Percentiles rank a stretch among this genome's conserved stretches.
Evolutionary conservation across 2,797 vertebrate genomes (phyloP).

Genomic region (Microchirus variegatus): DNA sequence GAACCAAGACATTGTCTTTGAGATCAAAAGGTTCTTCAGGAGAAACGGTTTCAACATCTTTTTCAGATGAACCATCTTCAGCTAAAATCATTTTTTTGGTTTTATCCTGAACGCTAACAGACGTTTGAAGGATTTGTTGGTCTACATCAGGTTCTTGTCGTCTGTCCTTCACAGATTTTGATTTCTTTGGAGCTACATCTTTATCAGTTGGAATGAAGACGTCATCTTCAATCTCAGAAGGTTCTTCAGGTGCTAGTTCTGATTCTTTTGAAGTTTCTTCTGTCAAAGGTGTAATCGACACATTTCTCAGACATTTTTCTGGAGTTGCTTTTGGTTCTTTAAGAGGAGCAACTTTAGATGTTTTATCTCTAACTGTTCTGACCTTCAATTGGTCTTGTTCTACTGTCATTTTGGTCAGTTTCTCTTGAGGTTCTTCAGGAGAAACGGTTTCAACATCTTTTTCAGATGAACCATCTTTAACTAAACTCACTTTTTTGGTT

Average conservation of each 20-base stretch:
- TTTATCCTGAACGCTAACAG: background rate
- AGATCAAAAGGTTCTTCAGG: background rate
- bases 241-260: background rate
- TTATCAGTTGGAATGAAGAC: background rate
- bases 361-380: constrained; percentile 12
- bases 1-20: too few relatives aligned
- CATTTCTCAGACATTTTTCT: background rate
- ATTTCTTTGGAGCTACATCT: background rate
- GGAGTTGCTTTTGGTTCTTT: background rate
- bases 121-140: too few relatives aligned
- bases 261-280: background rate
- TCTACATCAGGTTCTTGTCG: too few relatives aligned
- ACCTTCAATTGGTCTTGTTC: constrained; percentile 1
- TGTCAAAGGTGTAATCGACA: background rate
- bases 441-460: background rate
- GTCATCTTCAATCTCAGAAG: background rate
- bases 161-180: too few relatives aligned
- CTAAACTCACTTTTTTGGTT: background rate
- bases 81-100: background rate
- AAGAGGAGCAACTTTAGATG: constrained; percentile 3
- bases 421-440: too few relatives aligned
- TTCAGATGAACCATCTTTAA: background rate
- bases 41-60: too few relatives aligned
- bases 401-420: background rate
- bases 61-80: background rate